Evolutionary conservation across 2,113 vertebrate genomes (phyloP), one percentile per base, ranked within the genome.

Genomic region (Malurus alboscapulatus): DNA sequence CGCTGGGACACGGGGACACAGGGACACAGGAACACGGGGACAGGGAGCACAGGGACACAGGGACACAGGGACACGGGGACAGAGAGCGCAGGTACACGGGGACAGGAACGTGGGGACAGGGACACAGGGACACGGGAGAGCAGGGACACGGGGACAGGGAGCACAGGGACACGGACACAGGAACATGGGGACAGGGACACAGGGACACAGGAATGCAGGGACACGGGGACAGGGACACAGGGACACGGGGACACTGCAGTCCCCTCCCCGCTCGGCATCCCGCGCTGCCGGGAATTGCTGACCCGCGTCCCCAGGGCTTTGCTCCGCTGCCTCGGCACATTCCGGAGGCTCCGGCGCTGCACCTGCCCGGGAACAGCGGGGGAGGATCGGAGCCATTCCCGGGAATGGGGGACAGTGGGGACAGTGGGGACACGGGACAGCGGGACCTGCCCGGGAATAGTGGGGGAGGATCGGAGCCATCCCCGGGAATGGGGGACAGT

Each of bases 251-350:
- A 69, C 73, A 54, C 74, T 69, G 84, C 84, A 69, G 84, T 53
- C 73, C 61, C n/a, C 63, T 61, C 73, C 73, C 73, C 24, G 54
- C 63, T 38, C 54, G 27, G 73, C 73, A 8, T 16, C 73, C 8
- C 1, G 22, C 15, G n/a, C 84, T 78, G 73, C 63, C 63, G 34
- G 84, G 63, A 87, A 53, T 76, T 69, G 84, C 84, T 87, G 73
- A 78, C 63, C 84, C 47, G 27, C n/a, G 4, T 87, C 73, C 84
- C 84, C 10, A 68, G 84, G 84, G 84, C 55, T 16, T 13, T 3
- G 55, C 63, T 69, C 27, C 22, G 55, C 73, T 87, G 84, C 84
- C 84, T 77, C 65, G 84, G 84, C 73, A 69, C 84, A 77, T 61
- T 76, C 62, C 32, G 2, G 53, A 51, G 83, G 51, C 81, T 55